Percentiles rank a stretch among this genome's conserved stretches.
Conservation (phyloP, 2,888 invertebrate species). For the Cyrtodaria siliqua region DNA sequence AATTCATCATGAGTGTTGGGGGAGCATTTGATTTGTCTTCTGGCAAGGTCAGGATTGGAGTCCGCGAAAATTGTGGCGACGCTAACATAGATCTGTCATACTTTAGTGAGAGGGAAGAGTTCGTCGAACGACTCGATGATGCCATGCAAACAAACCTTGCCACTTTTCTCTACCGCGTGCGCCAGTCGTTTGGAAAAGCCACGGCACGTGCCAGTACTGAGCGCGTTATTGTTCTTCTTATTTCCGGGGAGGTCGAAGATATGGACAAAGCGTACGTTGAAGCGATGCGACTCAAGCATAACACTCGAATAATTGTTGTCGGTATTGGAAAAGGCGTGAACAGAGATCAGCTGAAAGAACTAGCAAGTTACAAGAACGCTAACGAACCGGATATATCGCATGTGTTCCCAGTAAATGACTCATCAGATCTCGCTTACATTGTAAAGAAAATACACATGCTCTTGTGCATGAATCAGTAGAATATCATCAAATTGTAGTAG, state of each 20-base stretch:
- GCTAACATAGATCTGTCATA: not conserved
- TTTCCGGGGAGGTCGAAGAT: constrained; percentile 29
- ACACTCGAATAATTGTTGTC: constrained; percentile 24
- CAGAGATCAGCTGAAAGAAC: constrained; percentile 21
- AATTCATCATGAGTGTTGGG: constrained; percentile 34
- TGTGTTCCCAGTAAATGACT: constrained; percentile 24
- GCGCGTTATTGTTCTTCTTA: constrained; percentile 13
- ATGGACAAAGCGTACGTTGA: constrained; percentile 7
- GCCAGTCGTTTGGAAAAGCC: constrained; percentile 11
- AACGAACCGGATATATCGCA: constrained; percentile 35
- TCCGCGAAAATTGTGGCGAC: constrained; percentile 24
- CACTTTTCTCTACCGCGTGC: not conserved
- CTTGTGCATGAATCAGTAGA: constrained; percentile 29
- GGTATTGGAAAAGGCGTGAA: constrained; percentile 22
- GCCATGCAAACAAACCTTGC: not conserved
- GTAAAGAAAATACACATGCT: constrained; percentile 32
- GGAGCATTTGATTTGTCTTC: constrained; percentile 32
- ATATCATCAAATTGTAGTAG: no score
- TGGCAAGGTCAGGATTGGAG: constrained; percentile 35
- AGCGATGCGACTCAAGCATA: constrained; percentile 20
- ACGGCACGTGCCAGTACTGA: not conserved
- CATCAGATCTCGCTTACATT: constrained; percentile 19
- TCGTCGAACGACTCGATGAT: not conserved
- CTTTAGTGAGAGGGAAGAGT: not conserved
- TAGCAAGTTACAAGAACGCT: constrained; percentile 38